Base-by-base conservation (phyloP, 2,113 vertebrate genomes). In the Glaucidium brasilianum region DNA sequence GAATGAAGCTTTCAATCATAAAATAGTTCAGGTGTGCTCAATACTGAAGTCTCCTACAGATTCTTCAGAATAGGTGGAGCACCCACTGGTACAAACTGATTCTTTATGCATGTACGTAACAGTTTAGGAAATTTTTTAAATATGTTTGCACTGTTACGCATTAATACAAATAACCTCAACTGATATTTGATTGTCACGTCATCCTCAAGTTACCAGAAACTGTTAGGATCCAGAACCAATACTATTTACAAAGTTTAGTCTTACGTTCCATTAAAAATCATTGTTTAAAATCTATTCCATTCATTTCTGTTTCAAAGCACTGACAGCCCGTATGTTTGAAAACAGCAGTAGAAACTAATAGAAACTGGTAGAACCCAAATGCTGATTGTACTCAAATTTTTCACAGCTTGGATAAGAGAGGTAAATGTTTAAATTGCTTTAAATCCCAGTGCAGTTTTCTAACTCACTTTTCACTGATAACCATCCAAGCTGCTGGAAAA, bases 271-370 rank as follows among this genome's bases (percentile, higher is more conserved):
- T 75, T 82, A 88, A 85, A 91, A 85, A 56, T 41, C 11, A 23
- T 55, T 35, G 76, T 76, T 93, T 96, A 93, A 90, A 95, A 94
- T 92, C 90, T 55, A 80, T 77, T 94, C 92, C 90, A 88, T 96
- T 94, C 85, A 76, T 92, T 82, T 64, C 47, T 22, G 78, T 78
- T 78, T n/a, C 53, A 50, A 72, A 90, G 81, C 50, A 15, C 37
- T 74, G 78, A 45, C 49, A 66, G 58, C 29, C 80, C 32, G 15
- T 15, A 17, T 37, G 6, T 35, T 29, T 64, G 75, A 83, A 64
- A 79, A 41, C 0, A 41, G 34, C 10, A 45, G 45, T 10, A 64
- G 49, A 93, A 95, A 43, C 35, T 17, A 43, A n/a, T 2, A 26
- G 30, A 50, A 39, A 78, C 19, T 37, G 71, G n/a, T 1, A 78